Evolutionary conservation across 2,113 vertebrate species (phyloP).

Genomic region (Apeltes quadracus): DNA sequence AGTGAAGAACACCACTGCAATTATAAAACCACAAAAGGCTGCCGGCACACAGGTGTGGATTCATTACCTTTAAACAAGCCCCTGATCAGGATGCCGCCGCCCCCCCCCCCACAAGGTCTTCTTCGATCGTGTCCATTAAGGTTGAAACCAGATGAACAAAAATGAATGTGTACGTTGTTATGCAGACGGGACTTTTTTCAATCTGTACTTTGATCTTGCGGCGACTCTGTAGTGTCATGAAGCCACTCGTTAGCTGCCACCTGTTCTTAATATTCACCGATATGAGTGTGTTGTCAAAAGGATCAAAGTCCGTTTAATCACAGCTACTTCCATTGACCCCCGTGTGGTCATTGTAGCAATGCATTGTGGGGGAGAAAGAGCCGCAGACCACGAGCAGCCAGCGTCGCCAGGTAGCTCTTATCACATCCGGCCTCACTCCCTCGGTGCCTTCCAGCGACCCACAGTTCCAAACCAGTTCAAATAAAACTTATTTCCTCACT

Average conservation of each 20-base stretch:
- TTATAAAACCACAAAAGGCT: conserved; percentile 84
- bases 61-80: conserved; percentile 85
- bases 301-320: background rate
- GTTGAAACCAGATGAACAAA: background rate
- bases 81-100: conserved; percentile 27
- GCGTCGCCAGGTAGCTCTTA: conserved; percentile 58
- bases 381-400: conserved; percentile 26
- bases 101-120: conserved; percentile 2
- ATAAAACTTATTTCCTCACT: conserved; percentile 75
- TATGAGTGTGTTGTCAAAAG: background rate
- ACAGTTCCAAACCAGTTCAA: conserved; percentile 85
- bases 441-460: conserved; percentile 77
- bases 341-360: conserved; percentile 3
- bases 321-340: conserved; percentile 16
- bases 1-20: conserved; percentile 84
- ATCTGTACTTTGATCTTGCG: too few relatives aligned
- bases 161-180: background rate
- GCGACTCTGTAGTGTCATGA: background rate
- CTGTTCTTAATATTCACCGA: background rate
- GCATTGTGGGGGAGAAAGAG: conserved; percentile 70
- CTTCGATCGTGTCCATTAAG: conserved; percentile 19
- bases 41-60: conserved; percentile 82
- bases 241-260: background rate
- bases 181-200: too few relatives aligned
- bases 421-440: conserved; percentile 79